A percentile compares a stretch with the other conserved stretches of the same genome.
Evolutionary conservation across 2,113 vertebrate genomes (phyloP).

Genomic region (Perognathus longimembris): DNA sequence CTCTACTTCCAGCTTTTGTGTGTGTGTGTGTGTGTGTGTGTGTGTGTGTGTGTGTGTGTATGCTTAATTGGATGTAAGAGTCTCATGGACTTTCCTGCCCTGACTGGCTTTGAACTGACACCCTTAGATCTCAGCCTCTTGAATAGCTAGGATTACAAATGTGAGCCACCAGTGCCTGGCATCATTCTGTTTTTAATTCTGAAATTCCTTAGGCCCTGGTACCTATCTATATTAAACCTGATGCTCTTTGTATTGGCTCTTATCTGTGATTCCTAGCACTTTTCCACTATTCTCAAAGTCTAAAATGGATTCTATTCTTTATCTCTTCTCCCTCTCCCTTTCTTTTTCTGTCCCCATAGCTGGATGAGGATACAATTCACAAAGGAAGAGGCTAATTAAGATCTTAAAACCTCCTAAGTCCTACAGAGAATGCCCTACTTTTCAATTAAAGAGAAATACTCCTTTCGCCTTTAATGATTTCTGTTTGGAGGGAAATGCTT

Average conservation of each 20-base stretch:
- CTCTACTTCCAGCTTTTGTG: too few species aligned
- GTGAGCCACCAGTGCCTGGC: too few species aligned
- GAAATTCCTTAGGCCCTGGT: background rate
- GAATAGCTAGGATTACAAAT: too few species aligned
- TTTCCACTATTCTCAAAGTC: slow-evolving; percentile 1
- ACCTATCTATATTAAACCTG: background rate
- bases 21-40: too few species aligned
- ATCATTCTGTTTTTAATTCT: background rate
- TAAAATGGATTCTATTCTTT: background rate
- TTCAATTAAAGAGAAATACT: slow-evolving; percentile 61
- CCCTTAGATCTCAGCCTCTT: too few species aligned
- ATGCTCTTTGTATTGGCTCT: background rate
- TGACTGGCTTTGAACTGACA: too few species aligned
- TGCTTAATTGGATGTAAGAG: too few species aligned
- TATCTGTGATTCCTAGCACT: slow-evolving; percentile 2
- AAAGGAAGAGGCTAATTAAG: slow-evolving; percentile 60
- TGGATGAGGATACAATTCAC: slow-evolving; percentile 44
- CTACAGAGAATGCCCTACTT: slow-evolving; percentile 20
- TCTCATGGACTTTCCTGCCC: too few species aligned
- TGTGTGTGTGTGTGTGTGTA: too few species aligned
- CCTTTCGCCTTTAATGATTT: slow-evolving; percentile 34
- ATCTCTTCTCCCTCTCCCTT: background rate
- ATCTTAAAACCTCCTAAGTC: slow-evolving; percentile 52
- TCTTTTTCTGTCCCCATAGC: background rate
- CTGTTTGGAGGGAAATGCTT: slow-evolving; percentile 24